A percentile compares a stretch with the other conserved stretches of the same genome.
phyloP scores from a whole-genome alignment of 1,140 invertebrate genomes.

The Anoplolepis gracilipes region DNA sequence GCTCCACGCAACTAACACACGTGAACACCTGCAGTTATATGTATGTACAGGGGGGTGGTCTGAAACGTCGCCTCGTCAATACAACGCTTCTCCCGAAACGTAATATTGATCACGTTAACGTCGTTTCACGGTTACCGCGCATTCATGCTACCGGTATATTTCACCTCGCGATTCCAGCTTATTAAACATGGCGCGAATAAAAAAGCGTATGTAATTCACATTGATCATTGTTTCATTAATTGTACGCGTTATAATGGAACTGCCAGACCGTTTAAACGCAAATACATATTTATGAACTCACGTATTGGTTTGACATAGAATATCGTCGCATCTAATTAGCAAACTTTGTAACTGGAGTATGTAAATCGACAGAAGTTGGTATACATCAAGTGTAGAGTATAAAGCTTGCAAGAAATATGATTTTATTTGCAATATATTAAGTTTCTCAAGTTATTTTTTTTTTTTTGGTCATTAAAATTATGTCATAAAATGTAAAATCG shows the following conservation, averaged over 20 bases:
- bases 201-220: conserved; percentile 39
- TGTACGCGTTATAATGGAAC: conserved; percentile 15
- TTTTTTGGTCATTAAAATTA: not conserved
- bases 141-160: conserved; percentile 9
- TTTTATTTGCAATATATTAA: conserved; percentile 27
- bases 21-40: conserved; percentile 39
- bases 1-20: conserved; percentile 30
- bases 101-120: conserved; percentile 61
- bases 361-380: not conserved
- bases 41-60: not conserved
- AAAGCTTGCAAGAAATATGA: not conserved
- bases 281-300: conserved; percentile 10
- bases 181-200: conserved; percentile 24
- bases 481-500: not conserved
- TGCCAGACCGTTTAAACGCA: conserved; percentile 10
- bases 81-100: conserved; percentile 47
- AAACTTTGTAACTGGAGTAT: not conserved
- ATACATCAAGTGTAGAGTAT: not conserved
- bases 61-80: conserved; percentile 51
- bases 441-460: not conserved
- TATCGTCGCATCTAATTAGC: conserved; percentile 6
- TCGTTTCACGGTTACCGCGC: conserved; percentile 54
- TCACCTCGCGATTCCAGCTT: conserved; percentile 45
- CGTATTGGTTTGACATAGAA: conserved; percentile 23
- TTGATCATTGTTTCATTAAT: conserved; percentile 18